phyloP scores from a whole-genome alignment of 2,888 invertebrate species.

The Chrysina gloriosa region DNA sequence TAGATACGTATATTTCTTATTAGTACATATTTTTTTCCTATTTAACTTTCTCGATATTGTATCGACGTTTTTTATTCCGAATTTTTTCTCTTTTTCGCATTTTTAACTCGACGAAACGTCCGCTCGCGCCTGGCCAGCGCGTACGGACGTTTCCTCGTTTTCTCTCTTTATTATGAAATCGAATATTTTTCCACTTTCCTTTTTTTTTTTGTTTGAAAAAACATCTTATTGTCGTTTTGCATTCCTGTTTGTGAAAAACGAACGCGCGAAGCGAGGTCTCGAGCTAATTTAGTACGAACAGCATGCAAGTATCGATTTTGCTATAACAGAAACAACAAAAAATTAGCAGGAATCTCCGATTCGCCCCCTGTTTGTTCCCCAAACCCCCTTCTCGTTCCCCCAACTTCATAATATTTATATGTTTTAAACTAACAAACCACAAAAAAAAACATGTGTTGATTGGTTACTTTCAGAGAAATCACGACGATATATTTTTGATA shows the following conservation, averaged over 20 bases:
- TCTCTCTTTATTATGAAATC: not conserved
- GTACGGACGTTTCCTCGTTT: no score
- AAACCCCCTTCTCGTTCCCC: not conserved
- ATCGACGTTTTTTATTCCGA: conserved; percentile 3
- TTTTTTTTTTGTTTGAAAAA: not conserved
- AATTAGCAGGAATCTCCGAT: conserved; percentile 33
- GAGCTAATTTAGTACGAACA: conserved; percentile 13
- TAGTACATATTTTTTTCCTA: conserved; percentile 10
- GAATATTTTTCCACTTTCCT: not conserved
- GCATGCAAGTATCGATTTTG: no score
- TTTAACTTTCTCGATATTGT: conserved; percentile 13
- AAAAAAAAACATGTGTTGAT: conserved; percentile 24
- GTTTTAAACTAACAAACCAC: no score
- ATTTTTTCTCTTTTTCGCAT: not conserved
- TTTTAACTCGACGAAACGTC: not conserved
- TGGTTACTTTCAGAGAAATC: conserved; percentile 29
- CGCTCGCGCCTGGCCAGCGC: no score
- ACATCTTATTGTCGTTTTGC: conserved; percentile 2
- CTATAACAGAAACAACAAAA: not conserved
- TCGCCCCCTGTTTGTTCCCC: not conserved
- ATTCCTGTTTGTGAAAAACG: not conserved
- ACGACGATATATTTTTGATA: no score
- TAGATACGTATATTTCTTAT: conserved; percentile 28
- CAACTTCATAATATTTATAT: not conserved
- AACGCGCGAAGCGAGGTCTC: conserved; percentile 7